These are phyloP conservation scores for Isichthys henryi DNA, from an alignment of 2,113 vertebrate genomes.

Conservation along the genomic window DNA sequence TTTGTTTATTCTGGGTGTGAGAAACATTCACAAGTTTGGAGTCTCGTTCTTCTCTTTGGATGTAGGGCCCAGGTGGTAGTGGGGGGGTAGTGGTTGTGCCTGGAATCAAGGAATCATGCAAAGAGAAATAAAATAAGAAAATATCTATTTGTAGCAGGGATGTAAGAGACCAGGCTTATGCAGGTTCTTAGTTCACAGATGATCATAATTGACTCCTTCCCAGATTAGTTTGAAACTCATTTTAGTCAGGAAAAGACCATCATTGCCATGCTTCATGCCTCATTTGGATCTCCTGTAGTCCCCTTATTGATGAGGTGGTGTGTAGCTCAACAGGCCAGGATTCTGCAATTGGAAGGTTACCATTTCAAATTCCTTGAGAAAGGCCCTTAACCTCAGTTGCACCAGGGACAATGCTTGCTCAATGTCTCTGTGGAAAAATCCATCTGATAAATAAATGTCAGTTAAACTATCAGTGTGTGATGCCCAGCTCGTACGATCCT, in stretches of 20 bases:
- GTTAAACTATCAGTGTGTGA: background rate
- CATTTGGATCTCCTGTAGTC: background rate
- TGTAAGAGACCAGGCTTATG: background rate
- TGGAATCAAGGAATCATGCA: background rate
- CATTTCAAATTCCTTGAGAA: background rate
- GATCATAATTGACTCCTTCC: background rate
- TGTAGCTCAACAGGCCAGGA: background rate
- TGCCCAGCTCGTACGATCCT: too few relatives aligned
- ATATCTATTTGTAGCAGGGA: background rate
- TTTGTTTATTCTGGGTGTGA: background rate
- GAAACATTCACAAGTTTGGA: background rate
- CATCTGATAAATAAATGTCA: background rate
- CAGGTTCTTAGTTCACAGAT: background rate
- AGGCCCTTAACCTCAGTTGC: background rate
- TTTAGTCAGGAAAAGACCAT: background rate
- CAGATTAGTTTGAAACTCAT: background rate
- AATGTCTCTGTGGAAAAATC: background rate
- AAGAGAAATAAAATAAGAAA: background rate
- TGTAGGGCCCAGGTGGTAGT: background rate
- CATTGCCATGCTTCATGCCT: background rate
- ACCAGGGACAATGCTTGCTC: background rate
- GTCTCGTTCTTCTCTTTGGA: background rate
- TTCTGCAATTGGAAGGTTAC: background rate
- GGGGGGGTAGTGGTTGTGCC: background rate
- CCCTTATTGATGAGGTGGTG: background rate